phyloP scores from a whole-genome alignment of 2,888 invertebrate species.

The Cataglyphis livida region DNA sequence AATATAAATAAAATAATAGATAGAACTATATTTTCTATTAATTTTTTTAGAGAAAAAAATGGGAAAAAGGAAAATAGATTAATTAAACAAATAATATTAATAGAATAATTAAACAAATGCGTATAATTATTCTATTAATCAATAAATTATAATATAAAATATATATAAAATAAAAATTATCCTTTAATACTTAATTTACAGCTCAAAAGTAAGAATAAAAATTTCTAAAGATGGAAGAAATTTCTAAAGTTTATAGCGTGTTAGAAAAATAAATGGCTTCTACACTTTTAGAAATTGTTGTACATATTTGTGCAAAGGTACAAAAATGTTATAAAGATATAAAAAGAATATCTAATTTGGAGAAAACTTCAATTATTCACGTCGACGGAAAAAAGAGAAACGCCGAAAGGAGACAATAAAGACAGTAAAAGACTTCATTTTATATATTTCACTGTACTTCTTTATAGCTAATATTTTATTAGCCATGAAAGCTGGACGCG shows the following conservation, averaged over 20 bases:
- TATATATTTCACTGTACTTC: not conserved
- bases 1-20: not conserved
- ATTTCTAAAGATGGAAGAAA: not conserved
- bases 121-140: too few species aligned
- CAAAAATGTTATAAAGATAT: not conserved
- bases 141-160: not conserved
- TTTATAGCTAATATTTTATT: not conserved
- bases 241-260: not conserved
- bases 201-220: not conserved
- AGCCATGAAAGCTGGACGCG: too few species aligned
- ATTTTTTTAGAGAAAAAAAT: not conserved
- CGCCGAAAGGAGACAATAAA: not conserved
- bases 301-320: not conserved
- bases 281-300: not conserved
- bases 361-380: not conserved
- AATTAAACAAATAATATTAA: not conserved
- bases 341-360: not conserved
- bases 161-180: not conserved
- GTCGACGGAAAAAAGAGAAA: not conserved
- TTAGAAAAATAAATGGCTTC: not conserved
- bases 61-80: not conserved
- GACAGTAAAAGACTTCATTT: not conserved
- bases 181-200: not conserved
- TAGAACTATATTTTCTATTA: not conserved
- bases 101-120: not conserved